These are phyloP conservation scores for Ceratina calcarata DNA, from an alignment of 1,140 invertebrate genomes.

Conservation along the genomic window DNA sequence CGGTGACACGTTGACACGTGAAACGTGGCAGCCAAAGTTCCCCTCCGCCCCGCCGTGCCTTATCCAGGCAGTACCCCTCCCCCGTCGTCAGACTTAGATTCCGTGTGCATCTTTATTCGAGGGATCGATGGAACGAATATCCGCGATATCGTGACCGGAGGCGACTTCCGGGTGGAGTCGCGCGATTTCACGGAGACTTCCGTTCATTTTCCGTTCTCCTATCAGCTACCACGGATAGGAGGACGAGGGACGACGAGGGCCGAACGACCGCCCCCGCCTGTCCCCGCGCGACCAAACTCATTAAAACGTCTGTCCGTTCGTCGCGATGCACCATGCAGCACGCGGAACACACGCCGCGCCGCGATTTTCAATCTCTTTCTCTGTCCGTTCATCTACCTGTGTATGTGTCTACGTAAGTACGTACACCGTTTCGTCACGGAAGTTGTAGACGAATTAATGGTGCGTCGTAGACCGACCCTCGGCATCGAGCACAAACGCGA, in stretches of 20 bases:
- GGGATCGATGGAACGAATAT: constrained; percentile 45
- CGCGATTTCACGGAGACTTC: constrained; percentile 63
- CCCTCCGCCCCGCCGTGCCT: background rate
- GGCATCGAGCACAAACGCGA: no score
- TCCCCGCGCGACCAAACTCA: constrained; percentile 72
- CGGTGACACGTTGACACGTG: constrained; percentile 63
- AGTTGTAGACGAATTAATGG: no score
- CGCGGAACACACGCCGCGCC: no score
- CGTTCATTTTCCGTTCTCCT: constrained; percentile 67
- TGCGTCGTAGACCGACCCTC: no score
- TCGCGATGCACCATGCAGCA: constrained; percentile 66
- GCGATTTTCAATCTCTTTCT: no score
- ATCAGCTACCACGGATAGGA: constrained; percentile 71
- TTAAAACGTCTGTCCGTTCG: constrained; percentile 76
- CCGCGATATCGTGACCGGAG: constrained; percentile 52
- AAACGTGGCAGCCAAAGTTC: constrained; percentile 51
- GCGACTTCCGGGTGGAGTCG: constrained; percentile 60
- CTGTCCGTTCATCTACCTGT: no score
- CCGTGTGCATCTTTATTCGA: constrained; percentile 60
- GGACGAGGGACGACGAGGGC: background rate
- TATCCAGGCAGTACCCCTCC: background rate
- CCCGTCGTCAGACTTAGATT: constrained; percentile 12
- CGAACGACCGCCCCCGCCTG: background rate
- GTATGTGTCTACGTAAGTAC: no score
- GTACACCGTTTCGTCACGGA: no score